Percentiles rank a stretch among this genome's conserved stretches.
Conservation (phyloP, 2,888 invertebrate genomes). For the Ormyrus pomaceus region DNA sequence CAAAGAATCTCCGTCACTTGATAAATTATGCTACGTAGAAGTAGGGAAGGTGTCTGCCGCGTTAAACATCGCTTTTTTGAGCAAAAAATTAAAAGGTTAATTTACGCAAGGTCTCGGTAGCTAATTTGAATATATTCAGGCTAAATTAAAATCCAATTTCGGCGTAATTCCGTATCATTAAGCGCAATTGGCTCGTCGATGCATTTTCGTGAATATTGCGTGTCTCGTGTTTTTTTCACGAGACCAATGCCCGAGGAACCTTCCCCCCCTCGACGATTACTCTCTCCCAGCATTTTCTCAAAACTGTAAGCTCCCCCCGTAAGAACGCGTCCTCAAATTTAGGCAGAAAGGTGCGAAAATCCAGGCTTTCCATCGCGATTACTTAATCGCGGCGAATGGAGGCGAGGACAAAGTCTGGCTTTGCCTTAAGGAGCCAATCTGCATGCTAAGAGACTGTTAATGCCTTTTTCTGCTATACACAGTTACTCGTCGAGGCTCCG, state of each 20-base stretch:
- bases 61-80: too few relatives aligned
- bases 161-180: conserved; percentile 74
- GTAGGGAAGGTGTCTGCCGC: too few relatives aligned
- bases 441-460: conserved; percentile 75
- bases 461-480: conserved; percentile 68
- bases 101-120: conserved; percentile 71
- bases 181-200: conserved; percentile 65
- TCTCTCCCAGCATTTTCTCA: not conserved
- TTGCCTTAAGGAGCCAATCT: conserved; percentile 72
- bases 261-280: not conserved
- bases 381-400: conserved; percentile 66
- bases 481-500: conserved; percentile 61
- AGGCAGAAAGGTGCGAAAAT: conserved; percentile 8
- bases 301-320: not conserved
- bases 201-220: conserved; percentile 17
- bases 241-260: too few relatives aligned
- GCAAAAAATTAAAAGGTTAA: conserved; percentile 65
- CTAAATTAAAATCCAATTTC: conserved; percentile 75
- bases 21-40: too few relatives aligned
- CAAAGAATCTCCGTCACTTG: too few relatives aligned
- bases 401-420: conserved; percentile 58
- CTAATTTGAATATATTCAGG: conserved; percentile 74
- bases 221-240: not conserved
- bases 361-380: conserved; percentile 60
- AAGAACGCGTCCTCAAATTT: not conserved